Conservation (phyloP, 2,888 invertebrate species). For the Pandemis cinnamomeana region DNA sequence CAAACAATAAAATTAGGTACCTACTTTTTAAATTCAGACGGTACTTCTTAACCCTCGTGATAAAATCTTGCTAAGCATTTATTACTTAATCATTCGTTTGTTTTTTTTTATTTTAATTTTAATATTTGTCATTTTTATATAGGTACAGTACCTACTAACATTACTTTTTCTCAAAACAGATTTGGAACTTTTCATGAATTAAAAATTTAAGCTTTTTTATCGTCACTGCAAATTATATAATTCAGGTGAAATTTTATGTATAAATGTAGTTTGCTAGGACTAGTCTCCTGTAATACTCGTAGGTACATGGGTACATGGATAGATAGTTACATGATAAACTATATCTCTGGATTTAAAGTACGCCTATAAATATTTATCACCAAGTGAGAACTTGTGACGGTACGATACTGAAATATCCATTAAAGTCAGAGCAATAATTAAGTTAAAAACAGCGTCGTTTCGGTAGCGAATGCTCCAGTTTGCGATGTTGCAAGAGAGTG, state of each 20-base stretch:
- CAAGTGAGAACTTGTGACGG: constrained; percentile 26
- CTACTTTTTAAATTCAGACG: no score
- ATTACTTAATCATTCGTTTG: no score
- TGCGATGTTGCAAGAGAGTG: constrained; percentile 72
- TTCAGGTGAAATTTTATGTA: not conserved
- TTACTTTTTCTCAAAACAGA: no score
- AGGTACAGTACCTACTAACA: no score
- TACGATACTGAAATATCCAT: constrained; percentile 50
- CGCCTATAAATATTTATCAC: constrained; percentile 35
- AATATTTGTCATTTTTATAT: no score
- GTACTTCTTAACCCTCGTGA: no score
- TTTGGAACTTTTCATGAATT: no score
- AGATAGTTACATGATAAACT: constrained; percentile 18
- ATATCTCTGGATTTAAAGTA: constrained; percentile 13
- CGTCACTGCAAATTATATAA: no score
- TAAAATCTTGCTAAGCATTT: no score
- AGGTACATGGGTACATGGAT: constrained; percentile 17
- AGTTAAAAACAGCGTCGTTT: constrained; percentile 62
- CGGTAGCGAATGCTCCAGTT: constrained; percentile 76
- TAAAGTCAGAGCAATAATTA: constrained; percentile 66
- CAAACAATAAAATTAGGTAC: no score
- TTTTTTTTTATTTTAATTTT: no score
- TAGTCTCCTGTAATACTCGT: not conserved
- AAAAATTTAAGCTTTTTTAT: no score
- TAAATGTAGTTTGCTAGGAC: constrained; percentile 16